These are phyloP conservation scores for Platycheirus rosarum DNA, from an alignment of 2,888 invertebrate genomes.

Conservation along the genomic window DNA sequence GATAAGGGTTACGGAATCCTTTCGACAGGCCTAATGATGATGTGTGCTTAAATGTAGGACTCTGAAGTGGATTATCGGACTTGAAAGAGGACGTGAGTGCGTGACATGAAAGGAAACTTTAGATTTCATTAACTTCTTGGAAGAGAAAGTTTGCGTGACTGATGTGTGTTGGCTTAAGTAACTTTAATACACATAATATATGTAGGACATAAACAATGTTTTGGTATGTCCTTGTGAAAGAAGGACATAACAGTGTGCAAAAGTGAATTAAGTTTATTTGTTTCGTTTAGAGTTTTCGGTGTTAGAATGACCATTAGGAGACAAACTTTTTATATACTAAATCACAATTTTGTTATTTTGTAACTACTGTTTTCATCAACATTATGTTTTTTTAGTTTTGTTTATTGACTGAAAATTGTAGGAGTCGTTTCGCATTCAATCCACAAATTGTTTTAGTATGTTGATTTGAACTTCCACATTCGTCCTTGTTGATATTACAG, in stretches of 20 bases:
- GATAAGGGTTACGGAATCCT: conserved; percentile 21
- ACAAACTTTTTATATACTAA: conserved; percentile 31
- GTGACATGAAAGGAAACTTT: conserved; percentile 29
- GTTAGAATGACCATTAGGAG: neutral
- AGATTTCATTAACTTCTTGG: conserved; percentile 36
- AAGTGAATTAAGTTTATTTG: neutral
- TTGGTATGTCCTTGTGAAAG: neutral
- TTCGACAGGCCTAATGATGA: conserved; percentile 8
- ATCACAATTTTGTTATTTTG: too few relatives aligned
- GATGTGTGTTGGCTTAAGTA: conserved; percentile 17
- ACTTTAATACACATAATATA: conserved; percentile 19
- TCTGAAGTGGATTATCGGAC: conserved; percentile 18
- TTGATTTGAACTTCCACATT: too few relatives aligned
- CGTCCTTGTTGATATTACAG: too few relatives aligned
- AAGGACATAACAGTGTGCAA: neutral
- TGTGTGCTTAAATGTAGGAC: neutral
- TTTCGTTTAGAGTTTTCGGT: too few relatives aligned
- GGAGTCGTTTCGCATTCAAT: too few relatives aligned
- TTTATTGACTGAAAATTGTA: too few relatives aligned
- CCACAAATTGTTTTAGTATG: too few relatives aligned
- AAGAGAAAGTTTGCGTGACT: conserved; percentile 34
- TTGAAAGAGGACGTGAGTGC: conserved; percentile 23
- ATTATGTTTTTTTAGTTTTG: too few relatives aligned
- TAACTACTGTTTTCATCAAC: too few relatives aligned
- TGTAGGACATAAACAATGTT: conserved; percentile 7